A percentile compares a stretch with the other conserved stretches of the same genome.
Conservation (phyloP, 2,797 vertebrate genomes). For the Brachyalestes nurse region DNA sequence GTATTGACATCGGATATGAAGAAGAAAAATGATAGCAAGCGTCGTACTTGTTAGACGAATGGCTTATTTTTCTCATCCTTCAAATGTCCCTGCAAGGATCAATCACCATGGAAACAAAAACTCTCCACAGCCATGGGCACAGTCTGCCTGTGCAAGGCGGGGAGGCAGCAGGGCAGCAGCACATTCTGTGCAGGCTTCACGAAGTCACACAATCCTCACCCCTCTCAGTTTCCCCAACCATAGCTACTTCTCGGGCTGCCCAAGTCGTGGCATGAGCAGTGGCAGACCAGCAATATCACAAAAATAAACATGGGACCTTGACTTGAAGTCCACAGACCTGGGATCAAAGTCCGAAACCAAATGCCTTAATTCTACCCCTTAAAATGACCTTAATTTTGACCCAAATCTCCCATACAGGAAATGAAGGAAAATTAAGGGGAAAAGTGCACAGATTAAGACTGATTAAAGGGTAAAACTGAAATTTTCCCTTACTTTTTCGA, state of each 20-base stretch:
- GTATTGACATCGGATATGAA: conserved; percentile 1
- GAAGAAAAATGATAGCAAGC: conserved; percentile 26
- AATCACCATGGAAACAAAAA: conserved; percentile 48
- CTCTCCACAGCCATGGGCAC: conserved; percentile 8
- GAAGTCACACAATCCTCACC: neutral
- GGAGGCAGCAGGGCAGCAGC: neutral
- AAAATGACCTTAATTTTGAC: too few relatives aligned
- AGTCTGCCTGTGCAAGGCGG: conserved; percentile 2
- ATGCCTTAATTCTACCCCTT: too few relatives aligned
- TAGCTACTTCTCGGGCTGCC: neutral
- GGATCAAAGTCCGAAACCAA: neutral
- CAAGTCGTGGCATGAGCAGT: neutral
- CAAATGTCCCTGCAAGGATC: neutral
- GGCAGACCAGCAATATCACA: neutral
- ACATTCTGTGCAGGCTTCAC: neutral
- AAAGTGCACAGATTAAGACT: too few relatives aligned
- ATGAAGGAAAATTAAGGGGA: too few relatives aligned
- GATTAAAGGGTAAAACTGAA: too few relatives aligned
- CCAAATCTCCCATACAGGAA: too few relatives aligned
- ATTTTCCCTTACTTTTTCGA: too few relatives aligned
- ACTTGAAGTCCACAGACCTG: neutral
- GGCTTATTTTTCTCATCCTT: neutral
- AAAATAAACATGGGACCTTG: neutral
- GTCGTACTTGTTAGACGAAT: conserved; percentile 30
- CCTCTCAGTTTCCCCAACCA: neutral